A percentile compares a stretch with the other conserved stretches of the same genome.
phyloP scores from a whole-genome alignment of 2,888 invertebrate species.

The Lumbricus terrestris region DNA sequence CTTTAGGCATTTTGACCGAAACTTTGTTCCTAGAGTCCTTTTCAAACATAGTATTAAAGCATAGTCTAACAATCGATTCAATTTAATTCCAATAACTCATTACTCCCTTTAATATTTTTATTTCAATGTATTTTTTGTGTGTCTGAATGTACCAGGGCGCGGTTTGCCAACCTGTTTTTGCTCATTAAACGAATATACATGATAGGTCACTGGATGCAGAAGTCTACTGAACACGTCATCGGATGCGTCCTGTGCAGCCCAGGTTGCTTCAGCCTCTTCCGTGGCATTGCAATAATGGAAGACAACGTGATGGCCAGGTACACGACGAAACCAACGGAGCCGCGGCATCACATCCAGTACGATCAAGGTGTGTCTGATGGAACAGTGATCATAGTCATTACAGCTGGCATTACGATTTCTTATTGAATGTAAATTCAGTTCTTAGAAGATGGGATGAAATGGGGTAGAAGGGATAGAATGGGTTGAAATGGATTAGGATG shows the following conservation, averaged over 20 bases:
- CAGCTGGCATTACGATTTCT: not conserved
- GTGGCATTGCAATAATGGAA: slow-evolving; percentile 97
- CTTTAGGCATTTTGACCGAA: too few relatives aligned
- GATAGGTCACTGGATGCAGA: slow-evolving; percentile 99
- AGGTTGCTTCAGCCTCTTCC: slow-evolving; percentile 93
- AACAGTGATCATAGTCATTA: not conserved
- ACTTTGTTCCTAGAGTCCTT: too few relatives aligned
- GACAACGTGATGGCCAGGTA: slow-evolving; percentile 97
- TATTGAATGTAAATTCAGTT: not conserved
- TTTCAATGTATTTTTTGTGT: too few relatives aligned
- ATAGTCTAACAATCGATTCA: too few relatives aligned
- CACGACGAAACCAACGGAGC: slow-evolving; percentile 84
- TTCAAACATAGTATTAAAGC: too few relatives aligned
- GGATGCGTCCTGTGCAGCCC: slow-evolving; percentile 98
- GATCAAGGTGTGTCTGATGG: slow-evolving; percentile 79
- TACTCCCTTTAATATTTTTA: too few relatives aligned
- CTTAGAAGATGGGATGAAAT: not conserved
- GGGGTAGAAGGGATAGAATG: not conserved
- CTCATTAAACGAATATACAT: too few relatives aligned
- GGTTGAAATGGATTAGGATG: not conserved
- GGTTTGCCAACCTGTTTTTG: too few relatives aligned
- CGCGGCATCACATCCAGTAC: slow-evolving; percentile 95
- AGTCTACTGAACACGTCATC: slow-evolving; percentile 98
- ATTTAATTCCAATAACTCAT: too few relatives aligned
- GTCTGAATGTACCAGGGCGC: too few relatives aligned